These are phyloP conservation scores for Troides helena DNA, from an alignment of 2,888 invertebrate genomes.

Conservation along the genomic window DNA sequence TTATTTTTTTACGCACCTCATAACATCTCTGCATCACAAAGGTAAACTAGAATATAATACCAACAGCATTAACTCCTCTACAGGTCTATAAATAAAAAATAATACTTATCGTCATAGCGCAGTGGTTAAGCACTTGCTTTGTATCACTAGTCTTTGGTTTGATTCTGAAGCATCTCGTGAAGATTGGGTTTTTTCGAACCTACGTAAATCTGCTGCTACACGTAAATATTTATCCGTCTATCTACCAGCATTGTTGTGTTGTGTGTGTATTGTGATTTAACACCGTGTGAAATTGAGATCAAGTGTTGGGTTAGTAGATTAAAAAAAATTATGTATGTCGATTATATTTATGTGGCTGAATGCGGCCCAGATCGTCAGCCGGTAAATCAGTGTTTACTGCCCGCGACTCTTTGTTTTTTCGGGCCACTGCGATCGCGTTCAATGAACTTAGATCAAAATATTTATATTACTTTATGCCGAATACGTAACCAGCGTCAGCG, in stretches of 20 bases:
- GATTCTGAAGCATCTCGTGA: too few species aligned
- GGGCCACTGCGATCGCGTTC: conserved; percentile 37
- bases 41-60: too few species aligned
- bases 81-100: too few species aligned
- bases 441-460: conserved; percentile 42
- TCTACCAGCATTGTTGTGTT: neutral
- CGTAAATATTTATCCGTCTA: too few species aligned
- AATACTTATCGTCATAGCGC: too few species aligned
- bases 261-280: neutral
- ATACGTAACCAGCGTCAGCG: conserved; percentile 32
- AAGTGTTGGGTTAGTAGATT: neutral
- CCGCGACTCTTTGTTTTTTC: conserved; percentile 38
- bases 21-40: too few species aligned
- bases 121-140: too few species aligned
- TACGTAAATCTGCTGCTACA: neutral
- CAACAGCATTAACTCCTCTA: too few species aligned
- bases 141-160: too few species aligned
- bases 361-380: conserved; percentile 17
- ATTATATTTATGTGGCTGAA: neutral
- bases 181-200: neutral
- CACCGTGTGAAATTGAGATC: neutral
- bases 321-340: neutral
- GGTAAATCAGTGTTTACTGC: conserved; percentile 25
- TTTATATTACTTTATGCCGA: conserved; percentile 26
- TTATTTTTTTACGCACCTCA: too few species aligned